A percentile compares a stretch with the other conserved stretches of the same genome.
phyloP scores from a whole-genome alignment of 2,113 vertebrate species.

The Aleadryas rufinucha region DNA sequence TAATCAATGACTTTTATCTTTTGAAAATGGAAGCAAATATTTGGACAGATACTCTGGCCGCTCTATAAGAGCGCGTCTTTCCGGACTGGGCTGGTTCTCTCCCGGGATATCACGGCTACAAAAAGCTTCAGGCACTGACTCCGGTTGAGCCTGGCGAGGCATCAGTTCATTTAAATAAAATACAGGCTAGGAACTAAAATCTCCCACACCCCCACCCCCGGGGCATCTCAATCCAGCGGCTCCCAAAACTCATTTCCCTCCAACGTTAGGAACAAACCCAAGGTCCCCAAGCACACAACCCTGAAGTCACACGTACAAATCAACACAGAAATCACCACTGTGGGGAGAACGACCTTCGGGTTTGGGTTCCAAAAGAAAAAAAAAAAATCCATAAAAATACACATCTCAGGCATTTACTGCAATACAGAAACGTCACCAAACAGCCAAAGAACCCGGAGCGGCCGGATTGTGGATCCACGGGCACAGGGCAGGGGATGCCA shows the following conservation, averaged over 20 bases:
- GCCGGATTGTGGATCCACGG: background rate
- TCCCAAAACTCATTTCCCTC: slow-evolving; percentile 23
- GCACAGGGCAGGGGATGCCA: background rate
- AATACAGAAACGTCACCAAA: background rate
- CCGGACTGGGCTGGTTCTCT: slow-evolving; percentile 63
- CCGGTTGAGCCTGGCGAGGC: slow-evolving; percentile 51
- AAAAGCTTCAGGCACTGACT: slow-evolving; percentile 53
- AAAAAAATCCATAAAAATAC: background rate
- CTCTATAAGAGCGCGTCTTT: slow-evolving; percentile 75
- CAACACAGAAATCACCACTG: background rate
- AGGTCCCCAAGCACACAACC: background rate
- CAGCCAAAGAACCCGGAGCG: background rate
- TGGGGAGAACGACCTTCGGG: background rate
- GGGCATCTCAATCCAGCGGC: background rate
- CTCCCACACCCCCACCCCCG: background rate
- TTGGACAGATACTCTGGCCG: slow-evolving; percentile 63
- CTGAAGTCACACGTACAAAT: background rate
- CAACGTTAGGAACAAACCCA: background rate
- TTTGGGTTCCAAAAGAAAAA: background rate
- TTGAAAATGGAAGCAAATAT: slow-evolving; percentile 76
- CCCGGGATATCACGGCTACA: slow-evolving; percentile 45
- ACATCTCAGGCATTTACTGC: background rate
- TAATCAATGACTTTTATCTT: slow-evolving; percentile 74
- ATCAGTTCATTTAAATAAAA: slow-evolving; percentile 59
- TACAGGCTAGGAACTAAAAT: background rate